A percentile compares a stretch with the other conserved stretches of the same genome.
phyloP scores from a whole-genome alignment of 2,797 vertebrate species.

The Vireo griseus region DNA sequence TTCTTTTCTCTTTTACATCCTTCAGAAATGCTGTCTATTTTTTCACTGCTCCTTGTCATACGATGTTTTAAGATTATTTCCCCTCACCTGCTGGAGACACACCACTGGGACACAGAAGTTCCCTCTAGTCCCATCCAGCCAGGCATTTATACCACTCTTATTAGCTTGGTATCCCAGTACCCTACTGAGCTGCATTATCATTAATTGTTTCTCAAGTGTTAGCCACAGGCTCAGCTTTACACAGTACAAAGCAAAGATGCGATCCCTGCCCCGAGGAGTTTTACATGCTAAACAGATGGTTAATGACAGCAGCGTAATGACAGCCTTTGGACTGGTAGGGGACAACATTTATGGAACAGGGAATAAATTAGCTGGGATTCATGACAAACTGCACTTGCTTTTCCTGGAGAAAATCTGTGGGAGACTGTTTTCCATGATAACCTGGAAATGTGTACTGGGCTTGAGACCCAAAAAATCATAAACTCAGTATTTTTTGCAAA shows the following conservation, averaged over 20 bases:
- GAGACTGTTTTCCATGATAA: not conserved
- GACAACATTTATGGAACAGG: conserved; percentile 7
- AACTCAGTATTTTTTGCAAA: not conserved
- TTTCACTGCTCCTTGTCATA: not conserved
- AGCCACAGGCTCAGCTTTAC: conserved; percentile 36
- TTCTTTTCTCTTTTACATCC: not conserved
- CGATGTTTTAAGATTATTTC: conserved; percentile 1
- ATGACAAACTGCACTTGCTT: not conserved
- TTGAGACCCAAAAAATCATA: not conserved
- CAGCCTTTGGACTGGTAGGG: conserved; percentile 14
- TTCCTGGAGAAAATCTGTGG: not conserved
- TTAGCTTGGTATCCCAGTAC: conserved; percentile 29
- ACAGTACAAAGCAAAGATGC: conserved; percentile 32
- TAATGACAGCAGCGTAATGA: conserved; percentile 25
- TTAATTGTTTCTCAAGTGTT: conserved; percentile 62
- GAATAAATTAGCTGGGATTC: conserved; percentile 5
- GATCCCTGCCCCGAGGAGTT: conserved; percentile 44
- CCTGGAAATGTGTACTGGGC: not conserved
- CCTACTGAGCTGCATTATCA: conserved; percentile 47
- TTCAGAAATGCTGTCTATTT: conserved; percentile 5
- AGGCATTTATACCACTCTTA: conserved; percentile 53
- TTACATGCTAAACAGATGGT: conserved; percentile 56
- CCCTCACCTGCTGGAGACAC: conserved; percentile 15
- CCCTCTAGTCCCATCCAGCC: conserved; percentile 42
- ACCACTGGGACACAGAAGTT: conserved; percentile 22